Evolutionary conservation across 2,113 vertebrate species (phyloP).

Genomic region (Tonatia bakeri): DNA sequence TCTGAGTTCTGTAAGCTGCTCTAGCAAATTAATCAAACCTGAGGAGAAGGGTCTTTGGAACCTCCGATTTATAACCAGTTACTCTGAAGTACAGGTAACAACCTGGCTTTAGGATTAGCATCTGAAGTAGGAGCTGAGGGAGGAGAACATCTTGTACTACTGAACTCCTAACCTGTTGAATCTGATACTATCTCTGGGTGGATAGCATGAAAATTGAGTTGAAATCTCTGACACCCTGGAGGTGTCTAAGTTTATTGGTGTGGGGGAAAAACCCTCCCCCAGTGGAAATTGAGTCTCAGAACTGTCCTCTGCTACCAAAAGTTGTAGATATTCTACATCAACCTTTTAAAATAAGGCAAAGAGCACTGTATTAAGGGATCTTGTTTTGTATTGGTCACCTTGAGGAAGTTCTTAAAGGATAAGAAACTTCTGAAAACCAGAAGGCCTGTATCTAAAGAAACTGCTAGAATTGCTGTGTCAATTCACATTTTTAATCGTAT

Average conservation of each 20-base stretch:
- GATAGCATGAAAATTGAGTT: background rate
- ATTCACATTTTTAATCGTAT: background rate
- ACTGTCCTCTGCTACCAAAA: background rate
- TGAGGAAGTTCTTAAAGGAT: slow-evolving; percentile 1
- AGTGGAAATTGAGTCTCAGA: background rate
- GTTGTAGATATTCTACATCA: background rate
- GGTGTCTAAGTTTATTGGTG: background rate
- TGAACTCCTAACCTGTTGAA: background rate
- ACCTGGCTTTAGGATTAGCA: background rate
- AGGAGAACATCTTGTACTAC: background rate
- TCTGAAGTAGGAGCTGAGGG: background rate
- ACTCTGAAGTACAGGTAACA: background rate
- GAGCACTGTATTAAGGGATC: background rate
- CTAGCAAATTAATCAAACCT: background rate
- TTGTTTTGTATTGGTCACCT: background rate
- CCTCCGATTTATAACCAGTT: background rate
- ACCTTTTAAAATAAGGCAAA: background rate
- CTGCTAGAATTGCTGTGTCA: background rate
- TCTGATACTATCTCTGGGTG: background rate
- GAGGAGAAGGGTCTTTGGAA: background rate
- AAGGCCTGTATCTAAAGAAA: background rate
- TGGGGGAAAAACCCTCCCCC: background rate
- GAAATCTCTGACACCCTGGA: background rate
- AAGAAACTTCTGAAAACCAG: background rate
- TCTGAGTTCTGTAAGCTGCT: background rate